Evolutionary conservation across 2,797 vertebrate species (phyloP).

Genomic region (Esox masquinongy): DNA sequence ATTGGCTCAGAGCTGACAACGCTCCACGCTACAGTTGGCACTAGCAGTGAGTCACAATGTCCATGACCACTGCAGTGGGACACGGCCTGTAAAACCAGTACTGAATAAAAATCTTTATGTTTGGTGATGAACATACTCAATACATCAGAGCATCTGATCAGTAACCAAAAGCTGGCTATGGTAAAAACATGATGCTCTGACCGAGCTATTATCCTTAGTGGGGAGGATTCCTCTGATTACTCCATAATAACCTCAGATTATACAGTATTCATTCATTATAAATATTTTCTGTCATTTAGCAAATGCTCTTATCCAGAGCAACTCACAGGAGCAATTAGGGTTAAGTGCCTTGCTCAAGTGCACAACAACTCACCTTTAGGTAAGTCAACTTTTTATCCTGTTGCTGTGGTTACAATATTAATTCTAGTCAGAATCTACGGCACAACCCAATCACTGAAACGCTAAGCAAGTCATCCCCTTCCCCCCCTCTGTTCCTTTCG

Average conservation of each 20-base stretch:
- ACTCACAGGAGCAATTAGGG: no score
- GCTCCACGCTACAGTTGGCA: no score
- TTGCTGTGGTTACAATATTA: slow-evolving; percentile 11
- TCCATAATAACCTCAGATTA: slow-evolving; percentile 24
- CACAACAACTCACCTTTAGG: slow-evolving; percentile 16
- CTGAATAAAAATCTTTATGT: no score
- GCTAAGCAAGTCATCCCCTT: background rate
- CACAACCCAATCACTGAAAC: background rate
- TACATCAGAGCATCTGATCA: no score
- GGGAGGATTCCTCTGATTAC: slow-evolving; percentile 8
- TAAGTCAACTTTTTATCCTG: slow-evolving; percentile 30
- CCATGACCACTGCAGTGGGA: no score
- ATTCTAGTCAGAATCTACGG: background rate
- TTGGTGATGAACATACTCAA: no score
- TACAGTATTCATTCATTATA: slow-evolving; percentile 2
- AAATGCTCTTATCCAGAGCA: no score
- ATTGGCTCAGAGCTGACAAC: no score
- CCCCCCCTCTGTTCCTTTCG: background rate
- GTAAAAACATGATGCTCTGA: no score
- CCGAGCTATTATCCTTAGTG: slow-evolving; percentile 28
- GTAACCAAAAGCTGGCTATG: background rate
- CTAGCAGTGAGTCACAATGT: no score
- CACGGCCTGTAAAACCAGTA: no score
- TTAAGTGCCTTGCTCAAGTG: background rate
- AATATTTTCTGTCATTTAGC: no score